phyloP scores from a whole-genome alignment of 2,888 invertebrate species.

The Nipponacmea schrenckii region DNA sequence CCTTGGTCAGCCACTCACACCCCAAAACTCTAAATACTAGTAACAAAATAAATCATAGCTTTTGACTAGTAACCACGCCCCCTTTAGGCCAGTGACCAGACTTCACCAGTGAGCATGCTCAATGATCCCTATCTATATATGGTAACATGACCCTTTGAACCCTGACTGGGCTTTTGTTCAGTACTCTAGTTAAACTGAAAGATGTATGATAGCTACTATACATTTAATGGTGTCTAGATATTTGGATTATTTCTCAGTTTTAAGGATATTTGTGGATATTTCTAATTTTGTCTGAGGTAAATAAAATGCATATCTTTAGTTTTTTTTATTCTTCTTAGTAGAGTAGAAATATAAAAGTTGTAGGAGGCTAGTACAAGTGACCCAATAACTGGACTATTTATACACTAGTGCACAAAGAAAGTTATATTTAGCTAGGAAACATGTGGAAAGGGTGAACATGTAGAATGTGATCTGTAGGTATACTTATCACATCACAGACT shows the following conservation, averaged over 20 bases:
- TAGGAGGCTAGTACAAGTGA: no score
- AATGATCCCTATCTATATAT: constrained; percentile 35
- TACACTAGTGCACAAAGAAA: not conserved
- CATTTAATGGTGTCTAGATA: no score
- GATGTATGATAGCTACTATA: not conserved
- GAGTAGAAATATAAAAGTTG: no score
- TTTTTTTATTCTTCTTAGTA: no score
- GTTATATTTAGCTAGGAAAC: constrained; percentile 1
- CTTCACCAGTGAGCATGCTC: constrained; percentile 31
- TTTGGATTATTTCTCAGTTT: no score
- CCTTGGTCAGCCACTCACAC: no score
- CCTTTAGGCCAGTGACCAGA: constrained; percentile 17
- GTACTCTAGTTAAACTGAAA: constrained; percentile 7
- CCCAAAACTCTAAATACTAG: not conserved
- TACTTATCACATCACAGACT: no score
- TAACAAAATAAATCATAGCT: not conserved
- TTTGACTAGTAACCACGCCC: not conserved
- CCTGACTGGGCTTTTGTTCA: constrained; percentile 16
- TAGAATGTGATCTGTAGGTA: no score
- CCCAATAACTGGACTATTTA: not conserved
- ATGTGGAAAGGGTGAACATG: not conserved
- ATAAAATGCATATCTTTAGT: no score
- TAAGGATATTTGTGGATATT: no score
- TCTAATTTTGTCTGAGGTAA: no score
- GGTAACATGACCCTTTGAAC: constrained; percentile 29